Conservation (phyloP, 2,113 vertebrate genomes). For the Semnornis frantzii region DNA sequence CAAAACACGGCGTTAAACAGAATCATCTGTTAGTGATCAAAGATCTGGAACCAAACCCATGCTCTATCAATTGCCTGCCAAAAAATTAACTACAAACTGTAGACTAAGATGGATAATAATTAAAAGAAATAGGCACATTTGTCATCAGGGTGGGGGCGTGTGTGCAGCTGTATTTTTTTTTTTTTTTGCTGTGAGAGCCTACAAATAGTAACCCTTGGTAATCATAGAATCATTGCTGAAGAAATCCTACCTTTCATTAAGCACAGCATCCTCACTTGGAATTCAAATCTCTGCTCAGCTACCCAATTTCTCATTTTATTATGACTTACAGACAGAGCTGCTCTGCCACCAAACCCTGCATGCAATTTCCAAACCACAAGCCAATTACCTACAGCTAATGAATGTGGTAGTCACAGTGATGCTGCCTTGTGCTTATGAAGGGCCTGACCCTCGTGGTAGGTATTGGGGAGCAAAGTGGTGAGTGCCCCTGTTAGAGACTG, state of each 20-base stretch:
- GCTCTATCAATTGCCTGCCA: background rate
- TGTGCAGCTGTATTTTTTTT: background rate
- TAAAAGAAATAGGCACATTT: background rate
- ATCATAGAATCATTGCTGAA: background rate
- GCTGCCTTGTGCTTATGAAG: background rate
- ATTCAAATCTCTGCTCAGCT: background rate
- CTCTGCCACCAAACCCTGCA: background rate
- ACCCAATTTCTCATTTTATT: background rate
- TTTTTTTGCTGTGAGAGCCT: background rate
- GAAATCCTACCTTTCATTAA: background rate
- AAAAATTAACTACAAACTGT: background rate
- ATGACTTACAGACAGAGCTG: background rate
- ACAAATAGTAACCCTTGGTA: background rate
- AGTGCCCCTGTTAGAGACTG: no score
- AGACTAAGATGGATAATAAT: background rate
- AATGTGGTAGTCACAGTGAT: fast-evolving
- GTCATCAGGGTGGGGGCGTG: background rate
- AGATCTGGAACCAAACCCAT: background rate
- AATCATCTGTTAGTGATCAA: background rate
- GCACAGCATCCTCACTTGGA: background rate
- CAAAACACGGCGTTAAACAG: background rate
- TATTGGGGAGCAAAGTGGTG: background rate
- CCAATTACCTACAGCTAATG: background rate
- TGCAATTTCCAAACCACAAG: background rate
- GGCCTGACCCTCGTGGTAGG: fast-evolving